A percentile compares a stretch with the other conserved stretches of the same genome.
These are phyloP conservation scores for Mactra quadrangularis DNA, from an alignment of 1,140 invertebrate species.

Conservation along the genomic window DNA sequence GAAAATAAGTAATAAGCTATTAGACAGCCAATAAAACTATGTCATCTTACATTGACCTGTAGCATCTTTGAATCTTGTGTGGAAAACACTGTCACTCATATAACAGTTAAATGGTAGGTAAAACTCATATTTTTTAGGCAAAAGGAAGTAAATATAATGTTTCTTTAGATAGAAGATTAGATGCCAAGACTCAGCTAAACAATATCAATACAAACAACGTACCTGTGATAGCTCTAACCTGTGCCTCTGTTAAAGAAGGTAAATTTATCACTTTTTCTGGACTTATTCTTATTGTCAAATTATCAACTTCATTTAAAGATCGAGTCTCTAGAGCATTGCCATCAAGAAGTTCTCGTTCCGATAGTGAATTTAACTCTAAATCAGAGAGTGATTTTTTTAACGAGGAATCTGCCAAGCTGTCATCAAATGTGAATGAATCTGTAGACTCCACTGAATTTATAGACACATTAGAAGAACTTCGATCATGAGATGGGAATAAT, in stretches of 20 bases:
- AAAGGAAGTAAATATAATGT: too few species aligned
- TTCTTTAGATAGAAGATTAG: too few species aligned
- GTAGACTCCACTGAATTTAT: constrained; percentile 65
- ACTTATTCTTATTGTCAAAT: constrained; percentile 72
- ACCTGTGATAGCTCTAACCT: constrained; percentile 83
- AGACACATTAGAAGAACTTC: constrained; percentile 68
- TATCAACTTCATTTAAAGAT: constrained; percentile 73
- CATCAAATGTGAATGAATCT: constrained; percentile 66
- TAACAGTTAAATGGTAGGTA: too few species aligned
- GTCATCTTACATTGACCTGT: too few species aligned
- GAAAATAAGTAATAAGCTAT: too few species aligned
- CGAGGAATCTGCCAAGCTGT: constrained; percentile 39
- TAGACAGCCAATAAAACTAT: too few species aligned
- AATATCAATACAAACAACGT: constrained; percentile 12
- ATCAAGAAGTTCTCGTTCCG: constrained; percentile 69
- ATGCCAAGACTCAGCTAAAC: not conserved
- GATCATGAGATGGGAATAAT: constrained; percentile 36
- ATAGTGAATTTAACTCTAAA: constrained; percentile 62
- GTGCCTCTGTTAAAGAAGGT: constrained; percentile 82
- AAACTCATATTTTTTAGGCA: too few species aligned
- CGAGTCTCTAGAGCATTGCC: constrained; percentile 65
- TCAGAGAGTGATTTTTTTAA: constrained; percentile 70
- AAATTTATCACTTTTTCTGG: constrained; percentile 81
- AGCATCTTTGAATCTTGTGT: too few species aligned
- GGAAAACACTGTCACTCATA: too few species aligned